These are phyloP conservation scores for Glareola pratincola DNA, from an alignment of 2,113 vertebrate genomes.

Conservation along the genomic window DNA sequence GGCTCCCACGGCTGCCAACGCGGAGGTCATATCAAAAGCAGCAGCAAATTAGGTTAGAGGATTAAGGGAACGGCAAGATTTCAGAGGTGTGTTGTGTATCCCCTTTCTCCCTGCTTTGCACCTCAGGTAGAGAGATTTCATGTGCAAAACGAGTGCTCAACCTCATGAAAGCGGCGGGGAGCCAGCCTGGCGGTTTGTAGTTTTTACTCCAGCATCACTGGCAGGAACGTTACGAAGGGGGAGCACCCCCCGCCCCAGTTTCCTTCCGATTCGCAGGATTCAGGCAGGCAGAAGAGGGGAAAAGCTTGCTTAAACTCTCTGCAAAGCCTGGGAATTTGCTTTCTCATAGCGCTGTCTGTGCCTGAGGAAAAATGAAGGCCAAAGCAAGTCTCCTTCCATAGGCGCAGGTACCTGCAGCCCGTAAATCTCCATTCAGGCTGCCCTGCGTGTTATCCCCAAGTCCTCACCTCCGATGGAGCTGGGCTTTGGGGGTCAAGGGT, in stretches of 20 bases:
- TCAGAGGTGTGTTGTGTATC: background rate
- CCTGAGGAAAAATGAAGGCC: background rate
- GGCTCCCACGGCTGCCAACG: background rate
- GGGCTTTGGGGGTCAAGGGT: background rate
- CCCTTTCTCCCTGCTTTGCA: background rate
- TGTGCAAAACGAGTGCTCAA: background rate
- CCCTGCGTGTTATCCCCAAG: background rate
- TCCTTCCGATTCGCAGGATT: background rate
- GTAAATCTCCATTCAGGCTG: background rate
- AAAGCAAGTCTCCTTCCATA: background rate
- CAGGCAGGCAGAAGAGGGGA: background rate
- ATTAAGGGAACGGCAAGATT: background rate
- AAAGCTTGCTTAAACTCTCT: background rate
- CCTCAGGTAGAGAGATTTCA: background rate
- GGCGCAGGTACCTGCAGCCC: rapidly evolving
- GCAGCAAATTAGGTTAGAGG: background rate
- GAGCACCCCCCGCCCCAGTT: background rate
- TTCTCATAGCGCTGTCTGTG: background rate
- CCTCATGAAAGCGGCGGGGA: background rate
- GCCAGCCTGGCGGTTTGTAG: background rate
- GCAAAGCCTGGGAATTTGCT: background rate
- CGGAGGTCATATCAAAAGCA: background rate
- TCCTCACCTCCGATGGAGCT: background rate
- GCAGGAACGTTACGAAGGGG: background rate
- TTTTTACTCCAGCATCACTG: background rate